Evolutionary conservation across 2,797 vertebrate species (phyloP), one percentile per base, ranked within the genome.

Genomic region (Sphaeramia orbicularis): DNA sequence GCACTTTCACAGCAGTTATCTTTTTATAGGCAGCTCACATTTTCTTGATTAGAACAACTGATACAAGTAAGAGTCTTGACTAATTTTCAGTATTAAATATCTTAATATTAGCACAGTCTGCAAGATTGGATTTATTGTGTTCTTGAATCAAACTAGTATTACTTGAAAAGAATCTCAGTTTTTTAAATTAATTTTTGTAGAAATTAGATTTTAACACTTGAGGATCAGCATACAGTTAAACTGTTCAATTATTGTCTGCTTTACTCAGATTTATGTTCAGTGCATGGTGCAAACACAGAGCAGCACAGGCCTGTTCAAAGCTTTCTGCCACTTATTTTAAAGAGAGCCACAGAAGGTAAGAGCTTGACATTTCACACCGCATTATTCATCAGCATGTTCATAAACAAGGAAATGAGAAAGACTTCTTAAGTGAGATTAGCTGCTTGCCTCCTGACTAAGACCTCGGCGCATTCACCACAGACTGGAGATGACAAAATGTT

Each of bases 371-470:
- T 91, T 89, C 78, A 84, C 86, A 78, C 71, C 76, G 52, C 76
- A 85, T 86, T 89, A 87, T 90, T 88, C 86, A 84, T 75, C 85
- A 73, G 73, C 82, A 76, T 83, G 86, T 80, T 85, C 80, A 84
- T 83, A 80, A 88, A 90, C 81, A 85, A 65, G 71, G 54, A 83
- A 78, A 85, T 36, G 67, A 84, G 68, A 76, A 80, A 64, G 52
- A 71, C 76, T 82, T 70, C 80, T 82, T 77, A 70, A 83, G 65
- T 61, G 67, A 82, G 82, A 85, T 89, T 84, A 85, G 72, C 76
- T 49, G 65, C 73, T 43, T 50, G 81, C 65, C 69, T 81, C 67
- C 61, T 48, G 68, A 72, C 57, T 64, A 64, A 74, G 56, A 79
- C 74, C 68, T 62, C 49, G 8, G 13, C 15, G 21, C 55, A 65